Conservation (phyloP, 2,888 invertebrate genomes). For the Beris morrisii region DNA sequence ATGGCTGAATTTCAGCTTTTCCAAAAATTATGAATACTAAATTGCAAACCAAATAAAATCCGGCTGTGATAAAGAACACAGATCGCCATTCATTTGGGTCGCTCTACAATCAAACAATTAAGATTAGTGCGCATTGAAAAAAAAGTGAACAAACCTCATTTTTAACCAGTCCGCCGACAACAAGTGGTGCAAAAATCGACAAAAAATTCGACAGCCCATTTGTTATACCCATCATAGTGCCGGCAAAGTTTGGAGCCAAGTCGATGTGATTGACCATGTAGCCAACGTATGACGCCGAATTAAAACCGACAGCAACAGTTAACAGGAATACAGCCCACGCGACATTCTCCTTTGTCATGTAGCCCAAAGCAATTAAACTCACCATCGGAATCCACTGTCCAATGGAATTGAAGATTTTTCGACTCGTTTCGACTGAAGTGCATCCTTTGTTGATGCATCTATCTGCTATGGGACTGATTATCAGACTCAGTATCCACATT, state of each 20-base stretch:
- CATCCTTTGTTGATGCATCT: conserved; percentile 51
- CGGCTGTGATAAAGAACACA: conserved; percentile 60
- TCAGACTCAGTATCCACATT: conserved; percentile 60
- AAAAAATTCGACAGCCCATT: conserved; percentile 58
- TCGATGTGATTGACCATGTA: conserved; percentile 71
- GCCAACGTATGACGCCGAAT: conserved; percentile 64
- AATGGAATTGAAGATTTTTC: conserved; percentile 54
- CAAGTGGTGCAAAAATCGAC: conserved; percentile 65
- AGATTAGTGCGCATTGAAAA: background rate
- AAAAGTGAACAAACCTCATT: conserved; percentile 57
- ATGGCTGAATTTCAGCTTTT: conserved; percentile 60
- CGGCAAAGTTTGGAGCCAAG: conserved; percentile 70
- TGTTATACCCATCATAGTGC: conserved; percentile 70
- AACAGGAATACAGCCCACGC: conserved; percentile 59
- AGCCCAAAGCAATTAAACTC: conserved; percentile 60
- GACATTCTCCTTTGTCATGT: conserved; percentile 56
- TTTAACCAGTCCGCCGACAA: conserved; percentile 61
- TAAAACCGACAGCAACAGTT: conserved; percentile 63
- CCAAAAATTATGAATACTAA: conserved; percentile 56
- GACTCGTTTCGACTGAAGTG: conserved; percentile 50
- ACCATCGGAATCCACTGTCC: conserved; percentile 61
- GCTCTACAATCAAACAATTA: conserved; percentile 38
- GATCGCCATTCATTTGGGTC: conserved; percentile 59
- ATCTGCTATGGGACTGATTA: conserved; percentile 54
- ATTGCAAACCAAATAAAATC: conserved; percentile 60